Evolutionary conservation across 2,888 invertebrate species (phyloP).

Genomic region (Nemurella pictetii): DNA sequence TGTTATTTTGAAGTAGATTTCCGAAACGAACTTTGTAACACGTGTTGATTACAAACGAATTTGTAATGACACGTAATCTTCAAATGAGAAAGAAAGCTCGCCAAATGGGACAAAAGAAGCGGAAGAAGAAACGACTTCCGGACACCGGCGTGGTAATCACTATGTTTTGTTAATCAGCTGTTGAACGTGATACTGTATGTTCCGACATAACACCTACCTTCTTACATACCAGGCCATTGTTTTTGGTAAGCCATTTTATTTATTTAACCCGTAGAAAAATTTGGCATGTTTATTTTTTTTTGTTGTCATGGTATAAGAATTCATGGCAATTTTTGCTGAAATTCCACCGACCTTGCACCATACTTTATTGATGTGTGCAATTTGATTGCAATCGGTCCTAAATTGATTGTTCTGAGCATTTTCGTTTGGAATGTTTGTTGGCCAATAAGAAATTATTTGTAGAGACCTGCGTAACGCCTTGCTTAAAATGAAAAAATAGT

Average conservation of each 20-base stretch:
- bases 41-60: neutral
- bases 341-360: neutral
- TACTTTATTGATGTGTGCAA: neutral
- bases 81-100: constrained; percentile 19
- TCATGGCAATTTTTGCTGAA: neutral
- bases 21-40: neutral
- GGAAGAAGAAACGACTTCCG: constrained; percentile 26
- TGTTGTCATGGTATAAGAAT: neutral
- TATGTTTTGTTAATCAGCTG: constrained; percentile 16
- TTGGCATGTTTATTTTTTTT: neutral
- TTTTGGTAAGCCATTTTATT: constrained; percentile 23
- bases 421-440: neutral
- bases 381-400: neutral
- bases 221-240: constrained; percentile 9
- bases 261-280: neutral
- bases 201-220: neutral
- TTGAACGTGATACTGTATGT: too few species aligned
- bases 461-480: neutral
- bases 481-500: neutral
- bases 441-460: neutral
- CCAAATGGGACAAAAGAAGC: constrained; percentile 27
- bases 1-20: neutral
- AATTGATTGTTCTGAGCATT: neutral
- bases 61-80: neutral
- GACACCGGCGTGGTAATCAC: neutral